A percentile compares a stretch with the other conserved stretches of the same genome.
Conservation (phyloP, 2,888 invertebrate species). For the Drosophila mulleri region DNA sequence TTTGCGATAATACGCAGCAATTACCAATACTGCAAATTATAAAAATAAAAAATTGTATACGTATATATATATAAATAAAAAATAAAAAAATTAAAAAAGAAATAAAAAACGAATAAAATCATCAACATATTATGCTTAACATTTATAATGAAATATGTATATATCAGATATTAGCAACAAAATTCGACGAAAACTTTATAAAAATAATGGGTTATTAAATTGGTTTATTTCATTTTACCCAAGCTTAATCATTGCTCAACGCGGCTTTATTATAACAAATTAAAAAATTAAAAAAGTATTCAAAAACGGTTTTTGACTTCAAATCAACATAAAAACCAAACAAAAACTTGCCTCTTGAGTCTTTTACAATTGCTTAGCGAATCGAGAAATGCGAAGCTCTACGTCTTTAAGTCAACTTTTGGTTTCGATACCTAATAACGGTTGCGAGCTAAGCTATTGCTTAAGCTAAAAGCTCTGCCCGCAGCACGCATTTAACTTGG, state of each 20-base stretch:
- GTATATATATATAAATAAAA: not conserved
- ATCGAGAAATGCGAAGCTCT: conserved; percentile 14
- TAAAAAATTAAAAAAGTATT: conserved; percentile 7
- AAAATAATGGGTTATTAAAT: conserved; percentile 26
- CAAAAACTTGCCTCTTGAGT: not conserved
- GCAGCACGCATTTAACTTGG: not conserved
- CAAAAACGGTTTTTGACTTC: conserved; percentile 1
- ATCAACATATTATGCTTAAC: conserved; percentile 60
- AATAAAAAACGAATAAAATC: conserved; percentile 52
- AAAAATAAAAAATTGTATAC: not conserved
- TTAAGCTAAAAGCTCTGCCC: conserved; percentile 39
- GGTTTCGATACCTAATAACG: conserved; percentile 58
- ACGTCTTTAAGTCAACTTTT: conserved; percentile 10
- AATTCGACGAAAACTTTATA: conserved; percentile 24
- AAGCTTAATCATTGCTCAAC: conserved; percentile 13
- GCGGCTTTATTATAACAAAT: not conserved
- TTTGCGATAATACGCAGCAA: conserved; percentile 43
- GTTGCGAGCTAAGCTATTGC: conserved; percentile 32
- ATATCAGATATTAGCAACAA: not conserved
- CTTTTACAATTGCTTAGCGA: not conserved
- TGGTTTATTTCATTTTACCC: conserved; percentile 2
- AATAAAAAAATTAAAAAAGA: conserved; percentile 22
- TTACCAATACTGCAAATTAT: conserved; percentile 48
- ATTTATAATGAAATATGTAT: conserved; percentile 18
- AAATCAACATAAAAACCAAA: not conserved